Conservation (phyloP, 30 jellyfish, hydroid and myxozoan species). For the Hydra vulgaris region DNA sequence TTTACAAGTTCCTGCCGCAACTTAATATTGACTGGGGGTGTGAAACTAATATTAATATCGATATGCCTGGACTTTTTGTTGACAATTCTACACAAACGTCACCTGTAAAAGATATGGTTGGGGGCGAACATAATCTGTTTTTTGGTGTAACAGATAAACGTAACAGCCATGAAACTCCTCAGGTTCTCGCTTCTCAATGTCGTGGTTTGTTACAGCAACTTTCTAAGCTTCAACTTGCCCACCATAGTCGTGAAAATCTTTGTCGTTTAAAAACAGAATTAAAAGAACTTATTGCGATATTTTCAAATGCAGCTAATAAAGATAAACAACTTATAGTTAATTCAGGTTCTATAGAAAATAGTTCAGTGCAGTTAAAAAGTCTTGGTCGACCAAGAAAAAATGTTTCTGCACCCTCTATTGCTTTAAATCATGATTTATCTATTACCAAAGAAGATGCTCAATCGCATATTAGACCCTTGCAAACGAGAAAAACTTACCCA, state of each 20-base stretch:
- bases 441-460: not conserved
- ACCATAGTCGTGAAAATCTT: slow-evolving; percentile 24
- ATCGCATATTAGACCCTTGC: not conserved
- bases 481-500: slow-evolving; percentile 10
- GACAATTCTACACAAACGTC: slow-evolving; percentile 31
- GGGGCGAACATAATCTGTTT: not conserved
- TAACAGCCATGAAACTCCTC: slow-evolving; percentile 21
- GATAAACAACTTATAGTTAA: not conserved
- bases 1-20: slow-evolving; percentile 11
- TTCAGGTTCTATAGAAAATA: slow-evolving; percentile 2
- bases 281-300: slow-evolving; percentile 20
- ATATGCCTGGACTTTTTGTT: slow-evolving; percentile 24
- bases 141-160: slow-evolving; percentile 11
- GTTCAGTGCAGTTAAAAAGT: slow-evolving; percentile 5
- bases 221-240: slow-evolving; percentile 27
- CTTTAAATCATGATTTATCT: not conserved
- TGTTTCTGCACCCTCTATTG: not conserved
- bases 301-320: slow-evolving; percentile 21
- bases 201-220: slow-evolving; percentile 34
- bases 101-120: slow-evolving; percentile 9
- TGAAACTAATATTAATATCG: not conserved
- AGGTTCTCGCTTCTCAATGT: slow-evolving; percentile 33
- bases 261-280: slow-evolving; percentile 20
- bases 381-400: slow-evolving; percentile 20
- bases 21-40: slow-evolving; percentile 27